phyloP scores from a whole-genome alignment of 1,140 invertebrate genomes.

The Lepidurus arcticus region DNA sequence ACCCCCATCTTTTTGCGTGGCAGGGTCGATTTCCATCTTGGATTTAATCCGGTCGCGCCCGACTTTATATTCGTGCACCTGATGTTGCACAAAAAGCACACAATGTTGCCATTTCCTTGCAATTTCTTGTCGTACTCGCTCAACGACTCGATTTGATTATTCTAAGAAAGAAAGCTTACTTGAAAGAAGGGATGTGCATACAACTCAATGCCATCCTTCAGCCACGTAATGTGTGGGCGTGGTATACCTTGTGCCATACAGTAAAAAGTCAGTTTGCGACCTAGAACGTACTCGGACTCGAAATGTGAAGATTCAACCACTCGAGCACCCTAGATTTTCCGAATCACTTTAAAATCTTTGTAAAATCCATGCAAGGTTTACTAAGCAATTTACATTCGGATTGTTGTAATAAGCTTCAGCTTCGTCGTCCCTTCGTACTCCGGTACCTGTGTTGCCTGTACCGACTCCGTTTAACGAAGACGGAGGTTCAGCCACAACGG shows the following conservation, averaged over 20 bases:
- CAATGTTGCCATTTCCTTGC: neutral
- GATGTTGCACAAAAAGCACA: neutral
- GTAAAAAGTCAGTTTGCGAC: slow-evolving; percentile 55
- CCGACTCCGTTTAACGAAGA: slow-evolving; percentile 29
- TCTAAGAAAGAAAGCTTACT: slow-evolving; percentile 41
- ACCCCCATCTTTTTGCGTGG: slow-evolving; percentile 49
- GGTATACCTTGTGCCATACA: slow-evolving; percentile 53
- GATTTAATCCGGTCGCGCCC: slow-evolving; percentile 49
- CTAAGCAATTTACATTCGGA: slow-evolving; percentile 62
- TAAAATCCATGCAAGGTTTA: neutral
- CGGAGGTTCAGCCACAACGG: slow-evolving; percentile 29
- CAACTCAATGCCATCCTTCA: slow-evolving; percentile 55
- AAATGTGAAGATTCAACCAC: slow-evolving; percentile 55
- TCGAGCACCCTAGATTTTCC: slow-evolving; percentile 48
- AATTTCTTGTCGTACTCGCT: neutral
- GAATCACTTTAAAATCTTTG: neutral
- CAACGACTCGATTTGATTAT: neutral
- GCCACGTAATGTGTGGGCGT: slow-evolving; percentile 52
- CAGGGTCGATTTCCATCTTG: slow-evolving; percentile 56
- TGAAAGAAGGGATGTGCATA: slow-evolving; percentile 53
- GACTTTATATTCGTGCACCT: slow-evolving; percentile 52
- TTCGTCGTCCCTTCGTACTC: slow-evolving; percentile 57
- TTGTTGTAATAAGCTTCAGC: slow-evolving; percentile 83
- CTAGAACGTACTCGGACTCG: slow-evolving; percentile 55
- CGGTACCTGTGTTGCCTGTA: slow-evolving; percentile 23